phyloP scores from a whole-genome alignment of 2,888 invertebrate species.

The Drosophila hamatofila region DNA sequence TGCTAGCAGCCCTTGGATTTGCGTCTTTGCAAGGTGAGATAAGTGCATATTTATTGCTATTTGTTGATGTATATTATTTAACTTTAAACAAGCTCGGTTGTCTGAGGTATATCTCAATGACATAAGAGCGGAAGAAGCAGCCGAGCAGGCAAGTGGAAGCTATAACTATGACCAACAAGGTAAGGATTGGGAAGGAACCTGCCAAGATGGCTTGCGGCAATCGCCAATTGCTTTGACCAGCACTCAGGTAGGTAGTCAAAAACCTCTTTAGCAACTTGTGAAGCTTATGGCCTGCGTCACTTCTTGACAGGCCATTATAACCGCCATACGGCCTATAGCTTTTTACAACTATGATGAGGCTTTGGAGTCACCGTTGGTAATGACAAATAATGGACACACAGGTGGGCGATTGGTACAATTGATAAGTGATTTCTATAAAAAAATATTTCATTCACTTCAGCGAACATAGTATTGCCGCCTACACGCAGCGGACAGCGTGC shows the following conservation, averaged over 20 bases:
- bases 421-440: background rate
- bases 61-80: background rate
- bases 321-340: constrained; percentile 40
- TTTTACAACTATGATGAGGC: constrained; percentile 87
- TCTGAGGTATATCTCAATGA: constrained; percentile 37
- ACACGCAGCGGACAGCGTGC: constrained; percentile 54
- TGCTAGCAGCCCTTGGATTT: constrained; percentile 22
- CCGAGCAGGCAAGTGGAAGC: constrained; percentile 44
- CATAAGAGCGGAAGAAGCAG: constrained; percentile 27
- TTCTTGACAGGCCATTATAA: constrained; percentile 37
- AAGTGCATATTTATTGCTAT: constrained; percentile 8
- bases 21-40: constrained; percentile 18
- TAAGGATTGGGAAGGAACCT: constrained; percentile 58
- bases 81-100: constrained; percentile 20
- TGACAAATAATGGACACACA: constrained; percentile 90
- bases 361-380: constrained; percentile 87
- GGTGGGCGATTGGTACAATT: constrained; percentile 53
- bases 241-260: constrained; percentile 33
- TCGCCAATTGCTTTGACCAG: constrained; percentile 55
- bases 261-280: accelerated
- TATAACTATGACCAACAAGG: constrained; percentile 67
- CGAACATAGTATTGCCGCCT: constrained; percentile 54
- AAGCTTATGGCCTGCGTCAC: background rate
- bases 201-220: constrained; percentile 43
- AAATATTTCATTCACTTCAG: constrained; percentile 16